These are phyloP conservation scores for Anoplius nigerrimus DNA, from an alignment of 2,888 invertebrate species.

Conservation along the genomic window DNA sequence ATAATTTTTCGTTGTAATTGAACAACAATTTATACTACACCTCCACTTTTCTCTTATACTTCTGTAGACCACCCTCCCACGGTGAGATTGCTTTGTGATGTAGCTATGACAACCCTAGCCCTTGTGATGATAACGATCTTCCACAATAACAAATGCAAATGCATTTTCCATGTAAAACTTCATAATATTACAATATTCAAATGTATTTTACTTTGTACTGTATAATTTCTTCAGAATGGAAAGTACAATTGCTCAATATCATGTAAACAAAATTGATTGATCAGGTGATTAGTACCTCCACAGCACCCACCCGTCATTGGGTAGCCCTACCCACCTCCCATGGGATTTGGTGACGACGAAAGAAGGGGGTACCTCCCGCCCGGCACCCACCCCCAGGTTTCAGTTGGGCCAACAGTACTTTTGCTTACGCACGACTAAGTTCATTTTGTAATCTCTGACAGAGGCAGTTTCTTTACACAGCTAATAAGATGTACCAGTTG, in stretches of 20 bases:
- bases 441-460: constrained; percentile 33
- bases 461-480: constrained; percentile 52
- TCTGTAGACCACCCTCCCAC: constrained; percentile 51
- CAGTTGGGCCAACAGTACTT: constrained; percentile 75
- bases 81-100: constrained; percentile 50
- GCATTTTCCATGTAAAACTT: constrained; percentile 37
- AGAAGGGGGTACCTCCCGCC: constrained; percentile 73
- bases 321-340: constrained; percentile 74
- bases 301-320: constrained; percentile 71
- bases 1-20: constrained; percentile 43
- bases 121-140: constrained; percentile 49
- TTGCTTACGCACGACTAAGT: constrained; percentile 68
- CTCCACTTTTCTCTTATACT: constrained; percentile 51
- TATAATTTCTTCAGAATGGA: constrained; percentile 26
- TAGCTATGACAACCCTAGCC: constrained; percentile 46
- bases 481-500: no score
- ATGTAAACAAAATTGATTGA: constrained; percentile 47
- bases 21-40: constrained; percentile 57
- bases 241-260: constrained; percentile 51
- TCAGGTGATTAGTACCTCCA: constrained; percentile 68
- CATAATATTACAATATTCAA: not conserved
- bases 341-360: constrained; percentile 71
- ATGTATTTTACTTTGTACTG: not conserved
- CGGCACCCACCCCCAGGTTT: constrained; percentile 74
- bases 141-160: constrained; percentile 51